Conservation (phyloP, 2,797 vertebrate species). For the Chaenodraco wilsoni region DNA sequence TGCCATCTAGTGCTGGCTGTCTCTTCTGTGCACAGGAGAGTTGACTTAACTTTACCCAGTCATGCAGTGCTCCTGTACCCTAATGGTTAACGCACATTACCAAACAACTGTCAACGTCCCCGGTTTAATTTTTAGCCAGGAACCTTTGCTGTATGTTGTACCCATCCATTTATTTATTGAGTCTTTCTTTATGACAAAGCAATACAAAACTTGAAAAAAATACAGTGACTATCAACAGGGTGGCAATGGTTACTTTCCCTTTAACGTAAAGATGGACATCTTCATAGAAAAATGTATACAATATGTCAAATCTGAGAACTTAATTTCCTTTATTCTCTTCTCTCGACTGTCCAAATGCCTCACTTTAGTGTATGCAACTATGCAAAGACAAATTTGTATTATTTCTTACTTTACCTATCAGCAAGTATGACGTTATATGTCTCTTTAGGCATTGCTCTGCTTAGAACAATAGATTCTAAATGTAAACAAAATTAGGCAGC, state of each 20-base stretch:
- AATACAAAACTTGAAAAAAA: not conserved
- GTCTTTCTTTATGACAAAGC: not conserved
- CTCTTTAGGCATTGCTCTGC: not conserved
- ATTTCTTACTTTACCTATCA: not conserved
- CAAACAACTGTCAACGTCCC: not conserved
- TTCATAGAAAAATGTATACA: not conserved
- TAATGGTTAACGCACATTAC: not conserved
- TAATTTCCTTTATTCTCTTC: not conserved
- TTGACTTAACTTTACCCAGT: rapidly evolving
- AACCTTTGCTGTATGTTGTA: not conserved
- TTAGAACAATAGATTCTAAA: too few relatives aligned
- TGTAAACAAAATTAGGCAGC: too few relatives aligned
- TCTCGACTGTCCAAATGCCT: not conserved
- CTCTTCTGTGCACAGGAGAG: not conserved
- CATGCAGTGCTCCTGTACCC: not conserved
- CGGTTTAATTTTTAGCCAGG: not conserved
- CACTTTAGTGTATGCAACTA: not conserved
- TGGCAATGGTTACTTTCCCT: not conserved
- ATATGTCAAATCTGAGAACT: not conserved
- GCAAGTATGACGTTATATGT: not conserved
- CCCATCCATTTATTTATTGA: too few relatives aligned
- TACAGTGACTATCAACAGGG: not conserved
- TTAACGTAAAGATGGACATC: not conserved
- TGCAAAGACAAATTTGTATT: not conserved
- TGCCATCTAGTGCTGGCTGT: slow-evolving; percentile 52